Evolutionary conservation across 2,888 invertebrate genomes (phyloP).

Genomic region (Drosophila borborema): DNA sequence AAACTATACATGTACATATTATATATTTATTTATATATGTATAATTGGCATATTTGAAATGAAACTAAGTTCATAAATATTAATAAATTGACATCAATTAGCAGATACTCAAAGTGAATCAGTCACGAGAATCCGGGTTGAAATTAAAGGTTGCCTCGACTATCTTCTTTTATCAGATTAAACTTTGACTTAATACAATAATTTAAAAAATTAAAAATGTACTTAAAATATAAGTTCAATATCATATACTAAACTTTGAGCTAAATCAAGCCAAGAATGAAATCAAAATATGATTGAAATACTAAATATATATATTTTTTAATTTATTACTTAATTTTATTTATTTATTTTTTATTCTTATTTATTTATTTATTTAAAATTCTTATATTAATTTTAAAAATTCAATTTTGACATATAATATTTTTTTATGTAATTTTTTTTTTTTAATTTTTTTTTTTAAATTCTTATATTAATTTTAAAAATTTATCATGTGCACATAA

Average conservation of each 20-base stretch:
- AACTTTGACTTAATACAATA: background rate
- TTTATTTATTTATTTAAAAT: too few relatives aligned
- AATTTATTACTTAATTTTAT: too few relatives aligned
- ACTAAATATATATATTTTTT: too few relatives aligned
- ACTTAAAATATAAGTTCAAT: background rate
- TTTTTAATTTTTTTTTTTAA: too few relatives aligned
- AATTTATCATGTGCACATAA: too few relatives aligned
- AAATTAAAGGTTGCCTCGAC: background rate
- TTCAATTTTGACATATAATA: too few relatives aligned
- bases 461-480: too few relatives aligned
- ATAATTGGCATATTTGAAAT: background rate
- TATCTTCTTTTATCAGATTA: background rate
- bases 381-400: too few relatives aligned
- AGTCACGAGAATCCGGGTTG: conserved; percentile 8
- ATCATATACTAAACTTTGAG: background rate
- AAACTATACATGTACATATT: background rate
- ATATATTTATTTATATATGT: background rate
- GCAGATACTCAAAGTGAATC: background rate
- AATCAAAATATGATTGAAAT: too few relatives aligned
- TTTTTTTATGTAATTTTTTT: too few relatives aligned
- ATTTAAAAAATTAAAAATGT: background rate
- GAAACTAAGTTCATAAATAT: background rate
- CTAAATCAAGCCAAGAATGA: background rate
- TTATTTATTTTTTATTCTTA: too few relatives aligned
- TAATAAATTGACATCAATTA: background rate